phyloP scores from a whole-genome alignment of 2,888 invertebrate species.

The Drosophila paranaensis region DNA sequence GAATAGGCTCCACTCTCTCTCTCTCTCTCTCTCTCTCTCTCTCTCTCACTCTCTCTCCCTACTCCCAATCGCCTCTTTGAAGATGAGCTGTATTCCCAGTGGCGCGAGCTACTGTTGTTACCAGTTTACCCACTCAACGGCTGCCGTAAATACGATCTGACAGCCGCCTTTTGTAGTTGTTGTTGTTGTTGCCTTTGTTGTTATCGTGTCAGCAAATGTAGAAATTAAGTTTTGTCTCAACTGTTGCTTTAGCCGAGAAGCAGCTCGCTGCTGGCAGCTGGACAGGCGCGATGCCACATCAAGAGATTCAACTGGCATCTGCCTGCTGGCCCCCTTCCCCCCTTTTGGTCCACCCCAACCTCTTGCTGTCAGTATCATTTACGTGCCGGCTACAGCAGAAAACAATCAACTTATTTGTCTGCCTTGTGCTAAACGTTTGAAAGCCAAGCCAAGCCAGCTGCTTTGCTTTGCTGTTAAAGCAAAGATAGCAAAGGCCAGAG shows the following conservation, averaged over 20 bases:
- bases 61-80: neutral
- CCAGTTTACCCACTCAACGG: constrained; percentile 58
- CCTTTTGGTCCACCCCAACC: neutral
- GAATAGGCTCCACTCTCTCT: constrained; percentile 26
- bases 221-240: constrained; percentile 74
- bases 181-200: constrained; percentile 29
- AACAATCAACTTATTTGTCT: constrained; percentile 77
- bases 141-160: constrained; percentile 39
- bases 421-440: constrained; percentile 59
- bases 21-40: neutral
- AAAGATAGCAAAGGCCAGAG: constrained; percentile 21
- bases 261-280: constrained; percentile 13
- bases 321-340: constrained; percentile 1
- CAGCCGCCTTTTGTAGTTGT: constrained; percentile 28
- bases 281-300: constrained; percentile 35
- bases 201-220: constrained; percentile 74
- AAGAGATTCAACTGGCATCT: constrained; percentile 22
- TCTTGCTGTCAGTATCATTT: constrained; percentile 70
- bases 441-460: constrained; percentile 52
- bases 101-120: constrained; percentile 38
- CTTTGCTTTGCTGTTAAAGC: constrained; percentile 11
- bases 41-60: neutral
- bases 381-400: constrained; percentile 57
- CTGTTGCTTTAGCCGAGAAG: constrained; percentile 24
- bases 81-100: constrained; percentile 27